A percentile compares a stretch with the other conserved stretches of the same genome.
Conservation (phyloP, 2,113 vertebrate genomes). For the Ctenomys sociabilis region DNA sequence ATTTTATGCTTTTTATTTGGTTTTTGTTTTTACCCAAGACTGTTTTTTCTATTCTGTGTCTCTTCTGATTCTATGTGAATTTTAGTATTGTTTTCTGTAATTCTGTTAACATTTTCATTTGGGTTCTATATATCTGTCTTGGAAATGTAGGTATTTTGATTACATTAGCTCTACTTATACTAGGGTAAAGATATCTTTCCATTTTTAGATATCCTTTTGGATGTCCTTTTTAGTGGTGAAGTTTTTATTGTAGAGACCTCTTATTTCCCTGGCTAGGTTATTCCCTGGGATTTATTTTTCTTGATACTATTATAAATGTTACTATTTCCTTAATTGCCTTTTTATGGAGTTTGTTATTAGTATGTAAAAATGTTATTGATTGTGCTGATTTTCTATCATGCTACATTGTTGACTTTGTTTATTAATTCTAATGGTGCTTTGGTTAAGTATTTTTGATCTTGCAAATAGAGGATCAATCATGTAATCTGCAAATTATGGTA, state of each 20-base stretch:
- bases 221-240: not conserved
- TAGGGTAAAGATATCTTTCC: not conserved
- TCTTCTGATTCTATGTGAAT: not conserved
- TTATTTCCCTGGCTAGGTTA: not conserved
- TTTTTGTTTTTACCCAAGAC: not conserved
- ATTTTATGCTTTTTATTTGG: not conserved
- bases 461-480: not conserved
- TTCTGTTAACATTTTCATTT: not conserved
- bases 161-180: not conserved
- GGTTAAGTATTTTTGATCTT: not conserved
- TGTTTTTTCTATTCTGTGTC: not conserved
- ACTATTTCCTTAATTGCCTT: not conserved
- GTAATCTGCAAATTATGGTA: not conserved
- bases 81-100: not conserved
- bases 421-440: not conserved
- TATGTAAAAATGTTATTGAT: not conserved
- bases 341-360: not conserved
- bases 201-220: not conserved
- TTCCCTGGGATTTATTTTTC: not conserved
- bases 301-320: not conserved
- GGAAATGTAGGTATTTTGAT: not conserved
- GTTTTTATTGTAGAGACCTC: not conserved
- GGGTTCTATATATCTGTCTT: not conserved
- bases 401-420: not conserved
- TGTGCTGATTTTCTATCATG: not conserved